Percentiles rank a stretch among this genome's conserved stretches.
Evolutionary conservation across 2,113 vertebrate species (phyloP).

Genomic region (Scomber colias): DNA sequence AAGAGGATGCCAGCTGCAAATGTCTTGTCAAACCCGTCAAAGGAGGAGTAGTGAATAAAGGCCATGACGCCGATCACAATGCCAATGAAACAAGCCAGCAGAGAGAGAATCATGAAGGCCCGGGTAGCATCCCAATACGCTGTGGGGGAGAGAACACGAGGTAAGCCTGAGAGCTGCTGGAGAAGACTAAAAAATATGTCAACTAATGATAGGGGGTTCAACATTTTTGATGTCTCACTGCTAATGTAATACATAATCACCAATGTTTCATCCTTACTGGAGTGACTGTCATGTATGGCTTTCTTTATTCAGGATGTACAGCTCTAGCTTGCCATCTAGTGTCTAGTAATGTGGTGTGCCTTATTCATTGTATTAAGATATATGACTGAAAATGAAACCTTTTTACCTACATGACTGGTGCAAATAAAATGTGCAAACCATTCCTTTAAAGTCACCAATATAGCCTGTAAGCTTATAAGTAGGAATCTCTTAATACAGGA

Average conservation of each 20-base stretch:
- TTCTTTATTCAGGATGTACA: not conserved
- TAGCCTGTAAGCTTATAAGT: not conserved
- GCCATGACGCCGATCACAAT: slow-evolving; percentile 86
- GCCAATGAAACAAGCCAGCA: slow-evolving; percentile 86
- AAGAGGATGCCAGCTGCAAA: slow-evolving; percentile 87
- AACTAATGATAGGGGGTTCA: too few species aligned
- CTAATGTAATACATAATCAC: not conserved
- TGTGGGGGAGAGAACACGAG: slow-evolving; percentile 39
- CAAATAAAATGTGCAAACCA: not conserved
- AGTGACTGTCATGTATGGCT: not conserved
- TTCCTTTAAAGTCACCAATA: not conserved
- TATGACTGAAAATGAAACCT: not conserved
- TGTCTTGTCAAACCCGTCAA: slow-evolving; percentile 85
- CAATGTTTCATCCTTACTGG: not conserved
- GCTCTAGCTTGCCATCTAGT: slow-evolving; percentile 35
- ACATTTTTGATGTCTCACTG: not conserved
- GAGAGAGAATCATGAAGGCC: slow-evolving; percentile 87
- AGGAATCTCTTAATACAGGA: not conserved
- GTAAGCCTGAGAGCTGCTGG: not conserved
- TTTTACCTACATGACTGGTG: too few species aligned
- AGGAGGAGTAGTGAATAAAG: slow-evolving; percentile 86
- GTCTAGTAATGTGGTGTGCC: slow-evolving; percentile 3
- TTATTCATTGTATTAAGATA: not conserved
- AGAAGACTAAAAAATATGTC: too few species aligned
- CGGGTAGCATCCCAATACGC: slow-evolving; percentile 87